Evolutionary conservation across 1,140 invertebrate genomes (phyloP).

Genomic region (Zaprionus inermis): DNA sequence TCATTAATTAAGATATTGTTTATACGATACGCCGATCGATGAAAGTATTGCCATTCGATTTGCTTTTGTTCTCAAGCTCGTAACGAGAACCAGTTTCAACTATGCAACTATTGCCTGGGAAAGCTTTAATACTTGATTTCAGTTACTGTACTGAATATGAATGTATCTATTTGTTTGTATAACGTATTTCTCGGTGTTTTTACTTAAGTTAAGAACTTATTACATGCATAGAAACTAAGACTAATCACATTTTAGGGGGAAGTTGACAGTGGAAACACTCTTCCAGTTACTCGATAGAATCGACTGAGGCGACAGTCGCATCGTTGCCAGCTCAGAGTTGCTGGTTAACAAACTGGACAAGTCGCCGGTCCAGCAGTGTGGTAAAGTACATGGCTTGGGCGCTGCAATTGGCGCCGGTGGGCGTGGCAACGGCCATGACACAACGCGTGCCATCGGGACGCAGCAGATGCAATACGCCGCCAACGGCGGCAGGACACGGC

Average conservation of each 20-base stretch:
- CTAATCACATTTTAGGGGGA: slow-evolving; percentile 6
- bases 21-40: neutral
- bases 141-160: neutral
- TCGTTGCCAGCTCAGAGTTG: slow-evolving; percentile 25
- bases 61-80: neutral
- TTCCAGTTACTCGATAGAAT: too few species aligned
- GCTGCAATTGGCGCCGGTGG: slow-evolving; percentile 51
- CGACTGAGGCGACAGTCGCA: too few species aligned
- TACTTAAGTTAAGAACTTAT: neutral
- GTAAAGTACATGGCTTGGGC: slow-evolving; percentile 57
- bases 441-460: slow-evolving; percentile 57
- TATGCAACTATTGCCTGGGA: neutral
- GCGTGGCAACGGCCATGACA: slow-evolving; percentile 64
- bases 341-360: slow-evolving; percentile 53
- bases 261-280: neutral
- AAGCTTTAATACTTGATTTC: neutral
- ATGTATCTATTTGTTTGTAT: slow-evolving; percentile 6
- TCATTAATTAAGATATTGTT: neutral
- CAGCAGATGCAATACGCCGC: slow-evolving; percentile 58
- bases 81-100: slow-evolving; percentile 11
- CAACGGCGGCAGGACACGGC: slow-evolving; percentile 52
- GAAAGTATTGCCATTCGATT: neutral
- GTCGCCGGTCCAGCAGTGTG: slow-evolving; percentile 37
- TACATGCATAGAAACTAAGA: slow-evolving; percentile 7
- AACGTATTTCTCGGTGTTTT: neutral